Base-by-base conservation (phyloP, 2,797 vertebrate species). In the Notoglanidium macrostoma region DNA sequence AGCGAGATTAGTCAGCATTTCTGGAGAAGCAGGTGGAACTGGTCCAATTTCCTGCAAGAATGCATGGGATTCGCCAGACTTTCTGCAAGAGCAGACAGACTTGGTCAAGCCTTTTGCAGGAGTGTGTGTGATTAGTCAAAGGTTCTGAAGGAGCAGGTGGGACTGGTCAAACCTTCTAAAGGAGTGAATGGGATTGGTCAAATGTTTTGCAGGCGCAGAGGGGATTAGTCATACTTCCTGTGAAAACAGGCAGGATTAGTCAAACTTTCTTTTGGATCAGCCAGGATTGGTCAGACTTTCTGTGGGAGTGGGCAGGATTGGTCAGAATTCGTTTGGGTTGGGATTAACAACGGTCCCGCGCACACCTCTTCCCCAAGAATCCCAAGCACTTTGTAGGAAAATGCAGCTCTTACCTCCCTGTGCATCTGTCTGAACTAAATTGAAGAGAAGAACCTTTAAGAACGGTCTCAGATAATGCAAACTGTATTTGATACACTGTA, bases 321-420 rank as follows among this genome's bases (percentile, higher is more conserved):
- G 40, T 40, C 46, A 76, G 46, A 76, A 10, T 44, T 72, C 5
- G 9, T 23, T 23, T 44, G 23, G 72, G 44, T 17, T 10, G 23
- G 72, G 23, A 67, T 59, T 79, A 57, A 59, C 55, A 59, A 59
- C 21, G 5, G 55, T 80, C 57, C 29, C 11, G 5, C 10, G 32
- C 55, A 80, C 79, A 81, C 40, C 79, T 65, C 57, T 65, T n/a
- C 46, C 67, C 54, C 35, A 74, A 26, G 29, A 46, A n/a, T 57
- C 26, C 72, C 61, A 68, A 78, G 23, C 3, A 26, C 35, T 44
- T 44, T 74, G 19, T 51, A 63, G n/a, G 49, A 32, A 65, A 76
- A 54, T 54, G 54, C 17, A 59, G 35, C 72, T 40, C 63, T 83
- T 65, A 40, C 70, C 86, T 68, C 78, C 85, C 49, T 68, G 32